These are phyloP conservation scores for Fratercula arctica DNA, from an alignment of 2,797 vertebrate genomes.

Conservation along the genomic window DNA sequence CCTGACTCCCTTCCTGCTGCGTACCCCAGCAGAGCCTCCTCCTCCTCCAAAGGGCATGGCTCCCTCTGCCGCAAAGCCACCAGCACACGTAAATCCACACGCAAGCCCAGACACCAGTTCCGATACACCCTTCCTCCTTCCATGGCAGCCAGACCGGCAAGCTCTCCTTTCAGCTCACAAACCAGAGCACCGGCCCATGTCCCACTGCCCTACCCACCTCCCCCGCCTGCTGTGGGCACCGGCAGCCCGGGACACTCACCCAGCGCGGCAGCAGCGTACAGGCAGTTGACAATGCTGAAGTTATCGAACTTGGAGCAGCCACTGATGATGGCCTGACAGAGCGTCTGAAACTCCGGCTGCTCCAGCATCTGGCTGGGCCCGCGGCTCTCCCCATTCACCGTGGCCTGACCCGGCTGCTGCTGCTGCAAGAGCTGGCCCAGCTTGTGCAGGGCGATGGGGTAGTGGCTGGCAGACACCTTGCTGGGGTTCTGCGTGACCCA, in stretches of 20 bases:
- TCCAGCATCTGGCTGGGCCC: slow-evolving; percentile 25
- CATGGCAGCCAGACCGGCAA: accelerated
- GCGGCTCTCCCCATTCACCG: background rate
- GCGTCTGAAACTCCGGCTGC: slow-evolving; percentile 50
- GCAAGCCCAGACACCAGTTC: background rate
- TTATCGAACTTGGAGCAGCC: slow-evolving; percentile 88
- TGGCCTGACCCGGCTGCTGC: background rate
- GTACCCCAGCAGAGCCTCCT: background rate
- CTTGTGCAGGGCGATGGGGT: slow-evolving; percentile 88
- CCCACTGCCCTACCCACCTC: background rate
- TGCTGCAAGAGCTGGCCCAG: slow-evolving; percentile 85
- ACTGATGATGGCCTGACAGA: slow-evolving; percentile 75
- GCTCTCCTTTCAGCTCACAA: background rate
- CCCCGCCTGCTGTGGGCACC: accelerated
- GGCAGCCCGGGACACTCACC: slow-evolving; percentile 69
- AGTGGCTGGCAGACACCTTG: slow-evolving; percentile 90
- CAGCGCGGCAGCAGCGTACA: slow-evolving; percentile 83
- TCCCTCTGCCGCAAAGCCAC: background rate
- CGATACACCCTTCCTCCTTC: accelerated
- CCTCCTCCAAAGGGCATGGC: background rate
- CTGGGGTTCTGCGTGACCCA: slow-evolving; percentile 92
- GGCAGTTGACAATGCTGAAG: slow-evolving; percentile 88
- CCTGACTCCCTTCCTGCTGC: background rate
- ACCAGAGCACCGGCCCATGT: accelerated
- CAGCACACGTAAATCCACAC: accelerated